Conservation (phyloP, 1,140 invertebrate species). For the Diachasma alloeum region DNA sequence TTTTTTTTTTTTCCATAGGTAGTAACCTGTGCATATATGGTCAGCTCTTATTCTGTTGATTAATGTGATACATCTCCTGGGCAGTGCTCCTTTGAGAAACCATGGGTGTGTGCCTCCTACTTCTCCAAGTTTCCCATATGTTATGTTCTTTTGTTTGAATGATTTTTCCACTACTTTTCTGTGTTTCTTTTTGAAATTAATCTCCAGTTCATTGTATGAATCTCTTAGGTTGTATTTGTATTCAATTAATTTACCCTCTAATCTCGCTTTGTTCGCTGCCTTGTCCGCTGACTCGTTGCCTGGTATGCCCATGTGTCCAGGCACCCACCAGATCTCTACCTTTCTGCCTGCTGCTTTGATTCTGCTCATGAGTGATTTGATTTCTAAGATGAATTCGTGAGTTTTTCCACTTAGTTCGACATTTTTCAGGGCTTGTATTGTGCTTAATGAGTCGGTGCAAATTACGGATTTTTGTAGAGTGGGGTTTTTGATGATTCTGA, state of each 20-base stretch:
- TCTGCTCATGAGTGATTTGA: constrained; percentile 1
- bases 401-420: background rate
- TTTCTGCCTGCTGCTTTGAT: background rate
- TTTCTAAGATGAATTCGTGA: background rate
- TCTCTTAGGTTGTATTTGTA: background rate
- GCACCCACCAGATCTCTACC: background rate
- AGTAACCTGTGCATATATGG: background rate
- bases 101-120: background rate
- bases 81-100: background rate
- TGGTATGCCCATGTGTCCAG: background rate
- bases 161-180: background rate
- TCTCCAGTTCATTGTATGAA: background rate
- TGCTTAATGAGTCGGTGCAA: background rate
- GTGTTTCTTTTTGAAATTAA: background rate
- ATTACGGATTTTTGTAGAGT: background rate
- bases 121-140: background rate
- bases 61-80: background rate
- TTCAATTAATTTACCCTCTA: background rate
- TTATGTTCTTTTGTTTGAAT: background rate
- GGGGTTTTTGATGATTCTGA: background rate
- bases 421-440: background rate
- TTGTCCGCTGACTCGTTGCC: background rate
- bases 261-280: background rate
- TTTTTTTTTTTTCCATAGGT: background rate
- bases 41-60: constrained; percentile 4